Conservation (phyloP, 1,140 invertebrate species). For the Metopolophium dirhodum region DNA sequence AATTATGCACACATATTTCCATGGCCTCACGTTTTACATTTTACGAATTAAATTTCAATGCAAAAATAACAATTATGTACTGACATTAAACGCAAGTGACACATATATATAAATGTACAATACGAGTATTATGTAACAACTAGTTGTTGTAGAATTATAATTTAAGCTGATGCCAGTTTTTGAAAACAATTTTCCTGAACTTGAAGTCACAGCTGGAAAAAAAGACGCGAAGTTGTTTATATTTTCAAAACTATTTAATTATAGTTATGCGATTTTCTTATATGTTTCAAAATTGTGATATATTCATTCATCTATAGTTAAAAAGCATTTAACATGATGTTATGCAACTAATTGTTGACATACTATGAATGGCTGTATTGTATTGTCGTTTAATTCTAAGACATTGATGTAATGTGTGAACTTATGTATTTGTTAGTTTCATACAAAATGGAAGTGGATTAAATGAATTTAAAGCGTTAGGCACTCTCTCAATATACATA, state of each 20-base stretch:
- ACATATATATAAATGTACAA: neutral
- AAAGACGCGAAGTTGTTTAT: neutral
- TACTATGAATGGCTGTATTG: neutral
- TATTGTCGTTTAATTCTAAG: neutral
- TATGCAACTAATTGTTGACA: neutral
- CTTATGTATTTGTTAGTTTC: neutral
- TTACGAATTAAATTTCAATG: neutral
- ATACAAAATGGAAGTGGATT: neutral
- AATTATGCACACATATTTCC: neutral
- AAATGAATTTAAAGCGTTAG: neutral
- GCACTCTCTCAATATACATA: neutral
- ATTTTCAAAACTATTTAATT: neutral
- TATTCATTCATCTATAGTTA: neutral
- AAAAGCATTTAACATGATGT: neutral
- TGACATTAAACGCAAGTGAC: neutral
- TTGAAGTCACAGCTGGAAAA: neutral
- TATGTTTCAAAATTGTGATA: neutral
- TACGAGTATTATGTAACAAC: neutral
- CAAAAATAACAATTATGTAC: neutral
- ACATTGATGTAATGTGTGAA: neutral
- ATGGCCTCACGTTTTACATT: neutral
- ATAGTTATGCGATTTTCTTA: neutral
- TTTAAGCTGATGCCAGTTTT: neutral
- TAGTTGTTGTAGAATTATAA: neutral
- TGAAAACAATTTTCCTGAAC: neutral